Base-by-base conservation (phyloP, 2,888 invertebrate genomes). In the Eupithecia vulgata region DNA sequence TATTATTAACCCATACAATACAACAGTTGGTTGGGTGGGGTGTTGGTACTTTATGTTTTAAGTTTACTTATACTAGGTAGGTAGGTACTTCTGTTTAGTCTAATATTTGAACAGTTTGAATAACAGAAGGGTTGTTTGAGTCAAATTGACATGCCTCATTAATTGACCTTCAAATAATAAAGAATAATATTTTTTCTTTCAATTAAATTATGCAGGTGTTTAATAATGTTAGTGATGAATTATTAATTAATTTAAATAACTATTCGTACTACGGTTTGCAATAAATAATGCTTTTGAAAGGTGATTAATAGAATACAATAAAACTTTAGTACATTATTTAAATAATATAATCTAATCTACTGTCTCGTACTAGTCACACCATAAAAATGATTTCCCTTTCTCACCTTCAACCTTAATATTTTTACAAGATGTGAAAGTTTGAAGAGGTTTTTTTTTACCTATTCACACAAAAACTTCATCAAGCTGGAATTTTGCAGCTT, bases 41-140 rank as follows among this genome's bases (percentile, higher is more conserved):
- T n/a, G 48, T 48, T n/a, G 6, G 52, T n/a, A 57, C 21, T 12
- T 25, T 25, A 57, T 57, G 25, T 57, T 21, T 21, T 13, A 25
- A 13, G 57, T 57, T 57, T 57, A 57, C 25, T 57, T 25, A 57
- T 57, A 57, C 21, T 25, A 13, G 30, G 30, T 30, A 30, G 2
- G 1, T 30, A 30, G 4, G 30, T 30, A 10, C 21, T 21, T 6
- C n/a, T 52, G 52, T 52, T 48, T 48, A 57, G 21, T 25, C 21
- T 57, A 57, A 13, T 66, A 66, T 66, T 66, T 66, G 17, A 45
- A 66, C 66, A 66, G 40, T 66, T 66, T 66, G 15, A 17, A 25
- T 30, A 66, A 66, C 25, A 25, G 13, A 40, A 42, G 66, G 42
- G 17, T 42, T 66, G 25, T 25, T 66, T 45, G 12, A 66, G 45